phyloP scores from a whole-genome alignment of 2,797 vertebrate genomes.

The Tenualosa thibaudeaui region DNA sequence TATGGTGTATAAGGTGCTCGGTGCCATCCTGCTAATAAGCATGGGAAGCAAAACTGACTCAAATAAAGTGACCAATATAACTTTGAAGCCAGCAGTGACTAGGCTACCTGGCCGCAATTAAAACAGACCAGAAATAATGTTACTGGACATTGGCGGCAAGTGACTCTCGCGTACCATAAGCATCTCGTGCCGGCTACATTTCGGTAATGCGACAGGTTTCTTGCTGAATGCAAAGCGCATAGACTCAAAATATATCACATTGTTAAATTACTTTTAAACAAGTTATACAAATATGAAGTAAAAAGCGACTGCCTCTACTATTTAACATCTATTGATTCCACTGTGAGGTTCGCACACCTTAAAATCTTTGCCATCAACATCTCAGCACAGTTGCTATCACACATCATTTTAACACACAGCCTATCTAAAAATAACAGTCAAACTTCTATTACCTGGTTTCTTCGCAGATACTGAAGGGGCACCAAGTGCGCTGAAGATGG shows the following conservation, averaged over 20 bases:
- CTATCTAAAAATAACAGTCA: constrained; percentile 13
- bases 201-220: constrained; percentile 5
- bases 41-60: neutral
- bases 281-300: neutral
- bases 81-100: neutral
- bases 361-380: neutral
- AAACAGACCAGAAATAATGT: too few relatives aligned
- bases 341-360: neutral
- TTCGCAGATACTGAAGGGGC: constrained; percentile 29
- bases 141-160: neutral
- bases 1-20: neutral
- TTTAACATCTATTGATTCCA: neutral
- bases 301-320: neutral
- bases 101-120: neutral
- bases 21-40: neutral
- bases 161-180: neutral
- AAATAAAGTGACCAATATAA: neutral
- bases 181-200: neutral
- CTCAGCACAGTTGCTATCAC: neutral
- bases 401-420: neutral
- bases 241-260: neutral
- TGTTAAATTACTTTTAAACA: neutral
- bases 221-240: neutral
- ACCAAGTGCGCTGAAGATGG: constrained; percentile 26
- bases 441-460: constrained; percentile 53